These are phyloP conservation scores for Linurgus olivaceus DNA, from an alignment of 2,797 vertebrate genomes.

Conservation along the genomic window DNA sequence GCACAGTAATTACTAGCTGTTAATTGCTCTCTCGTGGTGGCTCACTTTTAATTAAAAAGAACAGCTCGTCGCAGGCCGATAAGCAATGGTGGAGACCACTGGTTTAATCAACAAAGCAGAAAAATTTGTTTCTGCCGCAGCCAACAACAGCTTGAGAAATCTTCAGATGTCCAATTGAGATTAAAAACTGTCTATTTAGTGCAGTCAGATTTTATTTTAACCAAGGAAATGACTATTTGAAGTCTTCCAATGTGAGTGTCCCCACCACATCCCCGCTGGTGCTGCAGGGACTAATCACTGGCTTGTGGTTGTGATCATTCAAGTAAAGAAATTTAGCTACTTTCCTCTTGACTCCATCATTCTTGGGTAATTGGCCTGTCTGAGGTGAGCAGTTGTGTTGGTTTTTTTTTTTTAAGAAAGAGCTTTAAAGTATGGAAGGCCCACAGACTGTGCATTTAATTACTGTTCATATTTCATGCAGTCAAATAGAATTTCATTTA, in stretches of 20 bases:
- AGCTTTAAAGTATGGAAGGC: constrained; percentile 83
- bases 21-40: constrained; percentile 99
- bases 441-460: constrained; percentile 87
- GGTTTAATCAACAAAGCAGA: constrained; percentile 99
- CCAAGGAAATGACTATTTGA: constrained; percentile 93
- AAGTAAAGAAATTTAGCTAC: constrained; percentile 96
- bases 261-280: constrained; percentile 86
- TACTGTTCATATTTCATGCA: constrained; percentile 86
- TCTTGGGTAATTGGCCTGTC: constrained; percentile 88
- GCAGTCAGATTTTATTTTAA: constrained; percentile 98
- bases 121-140: constrained; percentile 92
- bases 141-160: constrained; percentile 95
- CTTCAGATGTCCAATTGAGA: constrained; percentile 99
- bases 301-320: constrained; percentile 90
- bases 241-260: constrained; percentile 89
- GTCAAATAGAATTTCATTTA: constrained; percentile 80
- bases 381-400: constrained; percentile 81
- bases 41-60: constrained; percentile 99
- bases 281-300: constrained; percentile 91
- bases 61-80: constrained; percentile 95
- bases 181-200: constrained; percentile 99
- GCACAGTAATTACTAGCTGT: constrained; percentile 99
- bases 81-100: constrained; percentile 90
- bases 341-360: constrained; percentile 88
- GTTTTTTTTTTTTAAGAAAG: constrained; percentile 66